Evolutionary conservation across 2,888 invertebrate species (phyloP).

Genomic region (Exephanes ischioxanthus): DNA sequence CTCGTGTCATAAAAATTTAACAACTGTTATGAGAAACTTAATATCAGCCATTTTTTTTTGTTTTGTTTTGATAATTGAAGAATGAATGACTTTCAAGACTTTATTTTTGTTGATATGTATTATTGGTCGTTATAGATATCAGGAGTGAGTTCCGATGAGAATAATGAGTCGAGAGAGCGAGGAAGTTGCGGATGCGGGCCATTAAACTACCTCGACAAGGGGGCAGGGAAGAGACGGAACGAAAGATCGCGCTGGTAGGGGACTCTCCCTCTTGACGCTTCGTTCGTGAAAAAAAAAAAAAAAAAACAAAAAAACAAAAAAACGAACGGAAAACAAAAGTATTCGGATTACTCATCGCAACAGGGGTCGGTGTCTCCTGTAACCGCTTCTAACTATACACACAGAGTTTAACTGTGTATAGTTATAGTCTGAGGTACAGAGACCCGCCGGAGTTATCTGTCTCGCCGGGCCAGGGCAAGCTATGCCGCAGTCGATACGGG

Average conservation of each 20-base stretch:
- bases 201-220: conserved; percentile 44
- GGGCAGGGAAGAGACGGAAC: conserved; percentile 35
- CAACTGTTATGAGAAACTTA: too few relatives aligned
- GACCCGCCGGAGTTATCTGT: conserved; percentile 50
- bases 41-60: too few relatives aligned
- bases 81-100: neutral
- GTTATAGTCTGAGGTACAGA: conserved; percentile 50
- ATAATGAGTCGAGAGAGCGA: conserved; percentile 43
- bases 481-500: conserved; percentile 45
- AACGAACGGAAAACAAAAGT: conserved; percentile 50
- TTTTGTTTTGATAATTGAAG: neutral
- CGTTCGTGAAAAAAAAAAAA: conserved; percentile 30
- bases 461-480: conserved; percentile 39
- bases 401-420: conserved; percentile 37
- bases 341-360: conserved; percentile 59
- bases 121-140: conserved; percentile 33
- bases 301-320: conserved; percentile 15
- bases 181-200: conserved; percentile 63
- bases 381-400: conserved; percentile 38
- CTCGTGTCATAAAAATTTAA: too few relatives aligned
- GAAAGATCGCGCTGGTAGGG: conserved; percentile 9
- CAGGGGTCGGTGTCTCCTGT: conserved; percentile 64
- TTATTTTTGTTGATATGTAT: neutral
- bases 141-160: conserved; percentile 54
- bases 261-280: conserved; percentile 43